Evolutionary conservation across 1,140 invertebrate species (phyloP), one percentile per base, ranked within the genome.

Genomic region (Trichonephila clavata): DNA sequence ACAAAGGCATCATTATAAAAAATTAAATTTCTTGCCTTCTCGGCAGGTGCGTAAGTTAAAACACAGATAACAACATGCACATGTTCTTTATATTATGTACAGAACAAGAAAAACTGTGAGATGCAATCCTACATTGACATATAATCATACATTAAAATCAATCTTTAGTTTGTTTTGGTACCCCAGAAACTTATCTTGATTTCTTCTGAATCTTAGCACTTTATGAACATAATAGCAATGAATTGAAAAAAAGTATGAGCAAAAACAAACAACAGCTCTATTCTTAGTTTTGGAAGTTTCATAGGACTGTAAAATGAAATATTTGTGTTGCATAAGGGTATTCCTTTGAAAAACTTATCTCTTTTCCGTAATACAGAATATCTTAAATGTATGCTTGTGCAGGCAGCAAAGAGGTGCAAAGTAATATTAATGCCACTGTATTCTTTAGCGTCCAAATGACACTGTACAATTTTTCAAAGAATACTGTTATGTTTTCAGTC

Each of bases 351-450:
- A 86, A 81, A 63, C 39, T 27, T 39, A 27, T 50, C 3, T 90
- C 60, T 83, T 65, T 87, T 32, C 43, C 39, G 21, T 68, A 13
- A 61, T 77, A 68, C 81, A 84, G 27, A 93, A 92, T 87, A 77
- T 71, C n/a, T 90, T 21, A 90, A 94, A 83, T 80, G 59, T 89
- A 89, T 90, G 86, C 87, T 87, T 90, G 93, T 94, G 87, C 93
- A 88, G 86, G 93, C 87, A 94, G 93, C 93, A 94, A 94, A 94
- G 87, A 94, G 86, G 93, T 94, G 93, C 93, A 94, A 94, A 89
- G 84, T 94, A 94, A 89, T 89, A 94, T 90, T 84, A 90, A 89
- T 65, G 32, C 43, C 43, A 92, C 83, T 86, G 92, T 43, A 86
- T 71, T 86, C 83, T 39, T 86, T 86, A 63, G 77, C 65, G 60